Evolutionary conservation across 2,888 invertebrate species (phyloP), one percentile per base, ranked within the genome.

Genomic region (Diarsia mendica): DNA sequence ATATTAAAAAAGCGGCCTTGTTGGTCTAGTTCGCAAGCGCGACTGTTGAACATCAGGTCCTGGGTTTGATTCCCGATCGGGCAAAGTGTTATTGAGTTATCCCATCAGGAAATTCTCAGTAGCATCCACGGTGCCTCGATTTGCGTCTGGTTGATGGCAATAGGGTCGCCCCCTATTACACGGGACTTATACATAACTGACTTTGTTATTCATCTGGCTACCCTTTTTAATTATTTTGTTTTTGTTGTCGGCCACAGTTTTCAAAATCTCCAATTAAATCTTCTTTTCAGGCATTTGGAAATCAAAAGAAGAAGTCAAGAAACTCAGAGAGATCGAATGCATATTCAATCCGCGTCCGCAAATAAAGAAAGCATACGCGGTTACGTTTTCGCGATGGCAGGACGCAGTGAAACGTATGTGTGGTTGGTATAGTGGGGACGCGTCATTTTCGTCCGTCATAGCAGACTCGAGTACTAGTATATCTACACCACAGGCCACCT

Each of bases 211-310:
- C 39, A 39, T 39, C 39, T 39, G 39, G 6, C 39, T 39, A 39
- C 39, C 39, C 6, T 39, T 39, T 39, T 39, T 39, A 39, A 39
- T 39, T 39, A 39, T 39, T 39, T 8, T 39, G 8, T 39, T 39
- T 39, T 48, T 65, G 3, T n/a, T n/a, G 13, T 6, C 8, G 39
- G 3, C 33, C 20, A 9, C 3, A 18, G 0, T 44, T 61, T 55
- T 60, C n/a, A 46, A n/a, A n/a, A 4, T 44, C 39, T 49, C 13
- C 20, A 33, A 20, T 1, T 46, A 2, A 53, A 49, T 71, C 8
- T 33, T 18, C 11, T 55, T 92, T 23, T 23, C 92, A 98, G 98
- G 98, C 87, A 95, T 98, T 80, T 98, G 98, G 98, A 97, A 97
- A 85, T 96, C 96, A 67, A 97, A 97, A 87, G 97, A 97, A 5